phyloP scores from a whole-genome alignment of 2,888 invertebrate genomes.

The Neria commutata region DNA sequence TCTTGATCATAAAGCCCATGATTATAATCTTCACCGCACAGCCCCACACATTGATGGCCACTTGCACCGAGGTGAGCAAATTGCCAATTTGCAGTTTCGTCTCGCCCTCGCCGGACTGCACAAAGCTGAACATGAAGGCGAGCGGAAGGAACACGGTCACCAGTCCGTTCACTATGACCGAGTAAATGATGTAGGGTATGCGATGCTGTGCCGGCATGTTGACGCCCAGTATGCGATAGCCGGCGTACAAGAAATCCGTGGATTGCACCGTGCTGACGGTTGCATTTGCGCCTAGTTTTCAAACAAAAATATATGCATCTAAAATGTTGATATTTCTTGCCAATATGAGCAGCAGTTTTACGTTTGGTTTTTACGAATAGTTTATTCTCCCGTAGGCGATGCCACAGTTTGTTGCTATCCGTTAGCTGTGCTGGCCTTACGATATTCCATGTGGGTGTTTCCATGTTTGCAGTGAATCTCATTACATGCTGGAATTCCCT shows the following conservation, averaged over 20 bases:
- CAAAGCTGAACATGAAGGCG: conserved; percentile 19
- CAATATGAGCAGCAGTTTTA: no score
- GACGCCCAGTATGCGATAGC: conserved; percentile 32
- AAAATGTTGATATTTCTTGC: no score
- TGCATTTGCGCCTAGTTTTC: no score
- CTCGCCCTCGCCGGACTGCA: background rate
- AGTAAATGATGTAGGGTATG: conserved; percentile 21
- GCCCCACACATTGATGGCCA: conserved; percentile 35
- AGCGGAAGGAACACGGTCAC: conserved; percentile 17
- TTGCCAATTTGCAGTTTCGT: conserved; percentile 35
- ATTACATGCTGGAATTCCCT: no score
- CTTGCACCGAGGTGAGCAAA: conserved; percentile 41
- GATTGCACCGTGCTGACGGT: conserved; percentile 15
- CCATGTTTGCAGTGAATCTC: no score
- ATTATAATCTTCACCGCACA: conserved; percentile 33
- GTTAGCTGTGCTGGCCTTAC: no score
- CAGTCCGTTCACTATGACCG: conserved; percentile 16
- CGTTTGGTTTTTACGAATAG: no score
- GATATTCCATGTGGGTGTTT: no score
- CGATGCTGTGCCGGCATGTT: conserved; percentile 22
- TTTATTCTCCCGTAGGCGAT: no score
- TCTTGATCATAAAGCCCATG: conserved; percentile 20
- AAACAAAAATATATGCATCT: no score
- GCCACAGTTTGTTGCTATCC: no score
- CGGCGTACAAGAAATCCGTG: conserved; percentile 20